Evolutionary conservation across 2,113 vertebrate species (phyloP).

Genomic region (Platysternon megacephalum): DNA sequence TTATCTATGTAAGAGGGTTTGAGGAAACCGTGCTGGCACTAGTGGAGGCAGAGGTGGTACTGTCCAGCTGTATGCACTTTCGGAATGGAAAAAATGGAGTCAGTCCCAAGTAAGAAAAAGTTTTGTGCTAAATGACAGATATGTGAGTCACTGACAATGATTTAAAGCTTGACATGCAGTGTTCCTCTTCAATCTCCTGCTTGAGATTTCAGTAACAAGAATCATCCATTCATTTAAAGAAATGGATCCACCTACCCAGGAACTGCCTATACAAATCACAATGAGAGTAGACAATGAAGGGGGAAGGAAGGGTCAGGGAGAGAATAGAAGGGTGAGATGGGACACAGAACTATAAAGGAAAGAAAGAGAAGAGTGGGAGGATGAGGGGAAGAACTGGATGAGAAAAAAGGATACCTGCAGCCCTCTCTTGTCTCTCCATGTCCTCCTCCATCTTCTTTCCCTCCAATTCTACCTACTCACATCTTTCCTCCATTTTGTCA

Average conservation of each 20-base stretch:
- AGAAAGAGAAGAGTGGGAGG: background rate
- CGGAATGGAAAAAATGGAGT: background rate
- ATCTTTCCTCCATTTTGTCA: fast-evolving
- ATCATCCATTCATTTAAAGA: background rate
- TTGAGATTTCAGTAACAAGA: background rate
- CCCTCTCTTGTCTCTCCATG: background rate
- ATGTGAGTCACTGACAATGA: background rate
- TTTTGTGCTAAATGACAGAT: background rate
- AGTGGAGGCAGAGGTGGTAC: background rate
- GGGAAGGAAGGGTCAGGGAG: background rate
- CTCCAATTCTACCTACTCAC: background rate
- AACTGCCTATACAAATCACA: background rate
- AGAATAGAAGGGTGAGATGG: background rate
- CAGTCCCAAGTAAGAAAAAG: background rate
- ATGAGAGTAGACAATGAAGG: background rate
- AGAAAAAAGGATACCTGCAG: background rate
- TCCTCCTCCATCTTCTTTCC: background rate
- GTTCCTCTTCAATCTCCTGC: background rate
- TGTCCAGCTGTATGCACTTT: background rate
- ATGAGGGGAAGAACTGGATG: background rate
- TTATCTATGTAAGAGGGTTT: background rate
- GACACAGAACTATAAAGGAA: background rate
- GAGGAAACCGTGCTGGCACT: background rate
- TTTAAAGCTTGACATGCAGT: background rate
- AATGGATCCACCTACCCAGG: background rate